Evolutionary conservation across 2,113 vertebrate species (phyloP).

Genomic region (Typhlomys cinereus): DNA sequence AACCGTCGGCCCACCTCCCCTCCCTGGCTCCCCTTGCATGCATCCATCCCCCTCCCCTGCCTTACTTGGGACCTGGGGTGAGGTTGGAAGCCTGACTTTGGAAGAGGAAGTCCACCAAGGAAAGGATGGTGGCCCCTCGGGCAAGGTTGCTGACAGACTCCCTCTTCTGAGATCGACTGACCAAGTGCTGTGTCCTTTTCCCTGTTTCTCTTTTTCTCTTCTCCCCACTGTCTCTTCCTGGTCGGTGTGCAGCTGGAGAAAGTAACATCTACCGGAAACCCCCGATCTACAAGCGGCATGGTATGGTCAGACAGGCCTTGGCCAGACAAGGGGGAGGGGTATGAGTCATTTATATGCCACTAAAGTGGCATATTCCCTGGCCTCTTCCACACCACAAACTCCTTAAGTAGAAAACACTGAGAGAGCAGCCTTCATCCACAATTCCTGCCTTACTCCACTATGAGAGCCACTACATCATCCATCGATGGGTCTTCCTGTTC

Average conservation of each 20-base stretch:
- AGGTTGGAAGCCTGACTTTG: constrained; percentile 14
- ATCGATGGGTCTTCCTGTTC: not conserved
- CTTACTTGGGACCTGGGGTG: constrained; percentile 1
- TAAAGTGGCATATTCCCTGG: not conserved
- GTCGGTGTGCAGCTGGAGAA: constrained; percentile 89
- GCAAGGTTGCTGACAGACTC: constrained; percentile 30
- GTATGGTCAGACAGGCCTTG: constrained; percentile 82
- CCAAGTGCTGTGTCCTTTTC: constrained; percentile 63
- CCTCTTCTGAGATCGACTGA: constrained; percentile 64
- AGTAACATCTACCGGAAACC: constrained; percentile 99
- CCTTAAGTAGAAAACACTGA: not conserved
- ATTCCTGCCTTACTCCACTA: not conserved
- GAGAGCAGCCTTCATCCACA: not conserved
- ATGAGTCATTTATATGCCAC: not conserved
- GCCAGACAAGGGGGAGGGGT: not conserved
- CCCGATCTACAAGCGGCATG: constrained; percentile 98
- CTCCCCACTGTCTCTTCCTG: constrained; percentile 47
- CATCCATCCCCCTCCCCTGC: not conserved
- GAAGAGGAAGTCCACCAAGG: not conserved
- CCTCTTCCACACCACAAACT: not conserved
- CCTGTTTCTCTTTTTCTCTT: constrained; percentile 73
- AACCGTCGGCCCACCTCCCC: not conserved
- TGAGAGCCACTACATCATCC: not conserved
- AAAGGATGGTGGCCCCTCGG: not conserved
- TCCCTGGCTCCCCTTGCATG: not conserved